Evolutionary conservation across 1,140 invertebrate species (phyloP), one percentile per base, ranked within the genome.

Genomic region (Telenomus remus): DNA sequence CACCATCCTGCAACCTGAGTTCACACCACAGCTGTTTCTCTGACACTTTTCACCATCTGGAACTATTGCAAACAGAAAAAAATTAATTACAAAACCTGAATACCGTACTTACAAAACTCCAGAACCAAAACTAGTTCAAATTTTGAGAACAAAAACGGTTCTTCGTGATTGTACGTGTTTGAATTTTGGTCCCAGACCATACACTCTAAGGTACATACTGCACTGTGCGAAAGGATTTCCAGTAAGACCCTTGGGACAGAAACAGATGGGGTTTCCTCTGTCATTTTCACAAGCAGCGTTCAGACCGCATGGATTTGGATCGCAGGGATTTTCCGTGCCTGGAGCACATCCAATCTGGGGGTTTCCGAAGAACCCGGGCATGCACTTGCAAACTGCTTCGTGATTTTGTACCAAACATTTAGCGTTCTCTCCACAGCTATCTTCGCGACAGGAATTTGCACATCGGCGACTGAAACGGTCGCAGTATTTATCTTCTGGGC

Each of bases 141-240:
- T n/a, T n/a, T n/a, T 35, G 5, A 35, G 5, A 35, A 35, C 34
- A 35, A 6, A 35, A 35, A 35, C 34, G 10, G 34, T 35, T n/a
- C n/a, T n/a, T n/a, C n/a, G n/a, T n/a, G n/a, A n/a, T n/a, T n/a
- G n/a, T n/a, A n/a, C n/a, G n/a, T n/a, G n/a, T 27, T 6, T 27
- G 2, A 27, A 27, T 27, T 27, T 27, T 27, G 19, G 6, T 27
- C 19, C 19, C 6, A 44, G 6, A 13, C 1, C 8, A 13, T 13
- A 44, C 13, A 44, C 13, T 13, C 8, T 44, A 12, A 11, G 13
- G 11, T 13, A 95, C 94, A 91, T 92, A 96, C 95, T 95, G 90
- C 95, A 97, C 87, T 93, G 94, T 69, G 94, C 92, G 81, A 96
- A 97, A 10, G 96, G 96, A 91, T 96, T 96, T 86, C 96, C 95